Evolutionary conservation across 2,888 invertebrate species (phyloP).

Genomic region (Nesidiocoris tenuis): DNA sequence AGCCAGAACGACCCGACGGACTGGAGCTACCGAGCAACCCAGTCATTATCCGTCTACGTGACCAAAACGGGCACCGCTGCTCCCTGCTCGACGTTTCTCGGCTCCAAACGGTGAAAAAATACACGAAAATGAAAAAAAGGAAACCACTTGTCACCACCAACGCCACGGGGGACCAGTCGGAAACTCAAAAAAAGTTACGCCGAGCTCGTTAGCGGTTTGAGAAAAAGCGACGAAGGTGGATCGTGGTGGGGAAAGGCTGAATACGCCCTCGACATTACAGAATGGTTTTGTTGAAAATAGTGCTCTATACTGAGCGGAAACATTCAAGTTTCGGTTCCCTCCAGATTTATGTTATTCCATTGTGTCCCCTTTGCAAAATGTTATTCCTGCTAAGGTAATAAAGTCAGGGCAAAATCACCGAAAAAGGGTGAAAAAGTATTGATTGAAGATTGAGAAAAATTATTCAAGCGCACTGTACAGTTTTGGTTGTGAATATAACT

Average conservation of each 20-base stretch:
- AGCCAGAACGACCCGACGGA: not conserved
- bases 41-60: not conserved
- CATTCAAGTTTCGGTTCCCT: no score
- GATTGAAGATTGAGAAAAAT: no score
- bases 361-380: no score
- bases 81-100: not conserved
- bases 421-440: no score
- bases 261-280: no score
- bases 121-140: not conserved
- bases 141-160: constrained; percentile 11
- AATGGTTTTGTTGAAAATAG: no score
- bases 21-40: not conserved
- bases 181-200: not conserved
- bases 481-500: no score
- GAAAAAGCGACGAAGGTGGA: not conserved
- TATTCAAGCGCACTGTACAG: no score
- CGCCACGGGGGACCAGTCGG: not conserved
- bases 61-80: constrained; percentile 3
- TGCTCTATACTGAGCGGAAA: no score
- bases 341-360: no score
- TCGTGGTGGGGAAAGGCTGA: not conserved
- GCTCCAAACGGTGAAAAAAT: not conserved
- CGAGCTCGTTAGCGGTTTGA: constrained; percentile 22
- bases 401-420: no score
- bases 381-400: no score